These are phyloP conservation scores for Orbicella faveolata DNA, from an alignment of 64 coral and sea anemone genomes.

Conservation along the genomic window DNA sequence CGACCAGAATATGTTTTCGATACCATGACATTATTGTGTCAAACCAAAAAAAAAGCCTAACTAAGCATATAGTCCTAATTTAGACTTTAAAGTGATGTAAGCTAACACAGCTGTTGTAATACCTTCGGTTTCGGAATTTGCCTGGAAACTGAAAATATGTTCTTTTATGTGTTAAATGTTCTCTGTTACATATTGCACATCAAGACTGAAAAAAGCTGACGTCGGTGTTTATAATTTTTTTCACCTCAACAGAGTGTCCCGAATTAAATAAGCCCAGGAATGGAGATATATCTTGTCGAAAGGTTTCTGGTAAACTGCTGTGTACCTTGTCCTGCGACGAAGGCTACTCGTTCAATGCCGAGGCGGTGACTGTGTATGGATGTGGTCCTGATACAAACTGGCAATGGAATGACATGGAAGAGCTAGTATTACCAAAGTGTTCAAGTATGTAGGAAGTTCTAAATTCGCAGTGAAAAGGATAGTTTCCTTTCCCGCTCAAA, in stretches of 20 bases:
- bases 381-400: conserved; percentile 73
- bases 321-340: conserved; percentile 34
- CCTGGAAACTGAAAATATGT: too few relatives aligned
- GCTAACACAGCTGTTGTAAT: too few relatives aligned
- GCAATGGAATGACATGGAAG: conserved; percentile 54
- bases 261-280: not conserved
- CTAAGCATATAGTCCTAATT: too few relatives aligned
- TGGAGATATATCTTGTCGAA: conserved; percentile 23
- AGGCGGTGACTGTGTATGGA: not conserved
- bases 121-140: too few relatives aligned
- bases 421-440: conserved; percentile 14
- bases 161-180: too few relatives aligned
- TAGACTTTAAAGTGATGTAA: too few relatives aligned
- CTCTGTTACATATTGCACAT: too few relatives aligned
- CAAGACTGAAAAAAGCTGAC: not conserved
- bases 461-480: too few relatives aligned
- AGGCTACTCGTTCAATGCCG: conserved; percentile 9
- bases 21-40: too few relatives aligned
- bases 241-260: conserved; percentile 7
- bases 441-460: conserved; percentile 27
- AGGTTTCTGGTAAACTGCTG: conserved; percentile 31
- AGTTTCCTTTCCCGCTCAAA: not conserved
- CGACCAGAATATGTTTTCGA: too few relatives aligned
- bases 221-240: not conserved
- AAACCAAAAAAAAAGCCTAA: too few relatives aligned